phyloP scores from a whole-genome alignment of 2,113 vertebrate species.

The Maccullochella peelii region DNA sequence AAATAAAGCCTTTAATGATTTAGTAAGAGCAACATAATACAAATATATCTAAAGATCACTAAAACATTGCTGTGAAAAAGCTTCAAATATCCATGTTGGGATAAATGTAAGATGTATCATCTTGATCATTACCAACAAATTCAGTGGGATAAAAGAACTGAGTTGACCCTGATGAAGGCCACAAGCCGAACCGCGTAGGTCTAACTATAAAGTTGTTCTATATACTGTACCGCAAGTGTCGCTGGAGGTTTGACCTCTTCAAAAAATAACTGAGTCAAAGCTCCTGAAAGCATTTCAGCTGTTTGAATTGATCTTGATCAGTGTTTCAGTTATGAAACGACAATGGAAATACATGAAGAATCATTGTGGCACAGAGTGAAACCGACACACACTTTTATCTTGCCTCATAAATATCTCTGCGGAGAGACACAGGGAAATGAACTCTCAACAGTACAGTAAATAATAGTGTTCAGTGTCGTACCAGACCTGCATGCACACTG shows the following conservation, averaged over 20 bases:
- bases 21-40: background rate
- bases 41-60: background rate
- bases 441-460: slow-evolving; percentile 34
- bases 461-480: slow-evolving; percentile 2
- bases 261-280: slow-evolving; percentile 12
- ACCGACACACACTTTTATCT: slow-evolving; percentile 44
- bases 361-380: slow-evolving; percentile 18
- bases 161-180: background rate
- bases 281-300: background rate
- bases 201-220: too few relatives aligned
- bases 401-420: slow-evolving; percentile 40
- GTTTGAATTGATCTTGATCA: slow-evolving; percentile 49
- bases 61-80: background rate
- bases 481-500: slow-evolving; percentile 1
- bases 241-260: too few relatives aligned
- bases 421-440: slow-evolving; percentile 37
- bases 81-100: background rate
- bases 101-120: background rate
- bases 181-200: too few relatives aligned
- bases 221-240: too few relatives aligned
- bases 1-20: background rate
- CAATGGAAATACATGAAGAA: slow-evolving; percentile 42
- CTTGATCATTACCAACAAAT: slow-evolving; percentile 5
- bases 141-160: slow-evolving; percentile 21
- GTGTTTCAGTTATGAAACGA: slow-evolving; percentile 36